phyloP scores from a whole-genome alignment of 2,888 invertebrate species.

The Punctoribates punctum region DNA sequence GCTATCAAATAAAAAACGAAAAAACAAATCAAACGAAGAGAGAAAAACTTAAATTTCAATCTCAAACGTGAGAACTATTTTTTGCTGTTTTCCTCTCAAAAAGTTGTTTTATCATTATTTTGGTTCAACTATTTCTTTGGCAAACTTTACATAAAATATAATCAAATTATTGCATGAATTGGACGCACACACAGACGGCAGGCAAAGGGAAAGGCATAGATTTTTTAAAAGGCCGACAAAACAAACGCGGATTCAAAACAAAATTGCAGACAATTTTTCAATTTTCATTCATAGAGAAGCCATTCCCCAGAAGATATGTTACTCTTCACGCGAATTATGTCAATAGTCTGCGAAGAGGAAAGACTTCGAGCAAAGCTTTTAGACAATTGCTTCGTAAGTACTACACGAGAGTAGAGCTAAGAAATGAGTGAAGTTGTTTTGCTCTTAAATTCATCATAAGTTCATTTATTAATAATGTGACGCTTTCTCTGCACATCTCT shows the following conservation, averaged over 20 bases:
- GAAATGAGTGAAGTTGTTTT: neutral
- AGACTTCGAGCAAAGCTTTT: constrained; percentile 14
- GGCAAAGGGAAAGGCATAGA: too few species aligned
- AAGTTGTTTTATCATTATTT: neutral
- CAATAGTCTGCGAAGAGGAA: neutral
- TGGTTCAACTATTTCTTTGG: neutral
- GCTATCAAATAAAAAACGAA: neutral
- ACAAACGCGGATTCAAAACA: neutral
- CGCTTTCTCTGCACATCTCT: neutral
- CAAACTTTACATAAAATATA: neutral
- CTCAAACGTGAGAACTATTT: constrained; percentile 25
- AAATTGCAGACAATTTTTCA: neutral
- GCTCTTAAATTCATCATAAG: neutral
- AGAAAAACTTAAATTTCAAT: constrained; percentile 16
- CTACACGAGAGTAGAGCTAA: neutral
- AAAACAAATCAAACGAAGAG: neutral
- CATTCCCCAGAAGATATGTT: neutral
- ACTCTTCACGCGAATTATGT: constrained; percentile 3
- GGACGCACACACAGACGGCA: neutral
- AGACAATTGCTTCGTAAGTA: neutral
- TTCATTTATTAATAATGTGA: neutral
- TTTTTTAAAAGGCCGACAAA: neutral
- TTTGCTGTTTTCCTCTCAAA: neutral
- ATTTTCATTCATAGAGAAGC: neutral
- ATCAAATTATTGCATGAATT: neutral